Percentiles rank a stretch among this genome's conserved stretches.
Conservation (phyloP, 2,888 invertebrate species). For the Hyposoter dolosus region DNA sequence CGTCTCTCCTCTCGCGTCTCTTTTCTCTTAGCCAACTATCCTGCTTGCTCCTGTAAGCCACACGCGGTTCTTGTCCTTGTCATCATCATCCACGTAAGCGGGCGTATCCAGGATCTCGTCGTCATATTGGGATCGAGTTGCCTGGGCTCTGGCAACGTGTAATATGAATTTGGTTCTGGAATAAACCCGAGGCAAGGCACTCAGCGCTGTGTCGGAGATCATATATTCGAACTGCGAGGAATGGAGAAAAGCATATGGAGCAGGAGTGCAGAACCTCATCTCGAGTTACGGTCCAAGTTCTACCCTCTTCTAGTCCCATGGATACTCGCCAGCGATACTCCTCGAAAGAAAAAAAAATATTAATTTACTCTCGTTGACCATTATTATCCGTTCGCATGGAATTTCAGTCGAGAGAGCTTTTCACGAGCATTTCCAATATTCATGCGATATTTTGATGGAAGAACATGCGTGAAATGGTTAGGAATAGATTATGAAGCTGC, state of each 20-base stretch:
- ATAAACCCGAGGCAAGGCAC: constrained; percentile 61
- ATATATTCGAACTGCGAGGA: constrained; percentile 58
- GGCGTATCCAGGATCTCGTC: constrained; percentile 77
- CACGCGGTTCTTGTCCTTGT: constrained; percentile 64
- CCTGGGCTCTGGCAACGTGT: constrained; percentile 69
- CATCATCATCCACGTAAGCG: constrained; percentile 64
- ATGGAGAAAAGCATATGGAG: constrained; percentile 53
- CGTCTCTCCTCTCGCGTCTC: constrained; percentile 54
- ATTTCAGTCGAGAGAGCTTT: constrained; percentile 47
- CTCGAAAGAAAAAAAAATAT: constrained; percentile 33
- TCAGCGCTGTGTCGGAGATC: constrained; percentile 55
- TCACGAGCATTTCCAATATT: neutral
- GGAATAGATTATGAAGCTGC: neutral
- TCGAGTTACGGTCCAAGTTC: constrained; percentile 55
- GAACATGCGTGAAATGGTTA: constrained; percentile 4
- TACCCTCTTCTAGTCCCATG: constrained; percentile 4
- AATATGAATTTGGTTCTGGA: constrained; percentile 65
- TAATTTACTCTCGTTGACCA: constrained; percentile 46
- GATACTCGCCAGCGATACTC: constrained; percentile 40
- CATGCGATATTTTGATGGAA: neutral
- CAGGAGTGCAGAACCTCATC: constrained; percentile 60
- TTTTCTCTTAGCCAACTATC: constrained; percentile 3
- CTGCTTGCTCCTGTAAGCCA: constrained; percentile 53
- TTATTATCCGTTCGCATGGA: constrained; percentile 47
- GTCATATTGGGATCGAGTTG: constrained; percentile 80